Evolutionary conservation across 2,888 invertebrate genomes (phyloP).

Genomic region (Thymelicus acteon): DNA sequence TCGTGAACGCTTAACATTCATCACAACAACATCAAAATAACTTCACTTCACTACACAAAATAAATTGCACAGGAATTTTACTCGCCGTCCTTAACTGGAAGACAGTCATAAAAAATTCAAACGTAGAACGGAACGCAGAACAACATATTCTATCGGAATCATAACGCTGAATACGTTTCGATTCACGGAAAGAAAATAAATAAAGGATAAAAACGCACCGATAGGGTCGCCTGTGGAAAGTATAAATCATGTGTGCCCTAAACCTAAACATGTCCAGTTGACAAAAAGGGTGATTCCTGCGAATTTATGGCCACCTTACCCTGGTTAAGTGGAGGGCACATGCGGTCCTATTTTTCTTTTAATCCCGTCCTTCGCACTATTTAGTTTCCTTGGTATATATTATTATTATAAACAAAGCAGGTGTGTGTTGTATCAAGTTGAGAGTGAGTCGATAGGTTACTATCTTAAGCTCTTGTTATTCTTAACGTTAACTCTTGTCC

Average conservation of each 20-base stretch:
- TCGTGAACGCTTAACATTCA: no score
- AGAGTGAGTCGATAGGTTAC: no score
- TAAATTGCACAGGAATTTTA: not conserved
- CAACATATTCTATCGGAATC: constrained; percentile 33
- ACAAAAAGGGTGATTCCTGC: constrained; percentile 79
- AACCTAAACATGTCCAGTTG: constrained; percentile 79
- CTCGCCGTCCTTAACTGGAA: not conserved
- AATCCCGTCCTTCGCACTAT: constrained; percentile 18
- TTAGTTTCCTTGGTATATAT: constrained; percentile 9
- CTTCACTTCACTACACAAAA: not conserved
- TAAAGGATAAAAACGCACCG: constrained; percentile 46
- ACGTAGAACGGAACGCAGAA: constrained; percentile 25
- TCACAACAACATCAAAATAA: no score
- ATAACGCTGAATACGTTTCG: constrained; percentile 32
- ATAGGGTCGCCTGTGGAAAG: constrained; percentile 59
- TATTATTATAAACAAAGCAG: constrained; percentile 14
- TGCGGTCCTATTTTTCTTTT: constrained; percentile 33
- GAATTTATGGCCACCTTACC: constrained; percentile 63
- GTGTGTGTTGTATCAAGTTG: no score
- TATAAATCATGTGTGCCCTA: constrained; percentile 72
- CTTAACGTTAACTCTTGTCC: no score
- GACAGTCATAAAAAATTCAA: constrained; percentile 25
- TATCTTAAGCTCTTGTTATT: no score
- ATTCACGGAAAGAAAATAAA: constrained; percentile 48
- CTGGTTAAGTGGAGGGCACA: constrained; percentile 40